Evolutionary conservation across 2,888 invertebrate species (phyloP).

Genomic region (Pediacus dermestoides): DNA sequence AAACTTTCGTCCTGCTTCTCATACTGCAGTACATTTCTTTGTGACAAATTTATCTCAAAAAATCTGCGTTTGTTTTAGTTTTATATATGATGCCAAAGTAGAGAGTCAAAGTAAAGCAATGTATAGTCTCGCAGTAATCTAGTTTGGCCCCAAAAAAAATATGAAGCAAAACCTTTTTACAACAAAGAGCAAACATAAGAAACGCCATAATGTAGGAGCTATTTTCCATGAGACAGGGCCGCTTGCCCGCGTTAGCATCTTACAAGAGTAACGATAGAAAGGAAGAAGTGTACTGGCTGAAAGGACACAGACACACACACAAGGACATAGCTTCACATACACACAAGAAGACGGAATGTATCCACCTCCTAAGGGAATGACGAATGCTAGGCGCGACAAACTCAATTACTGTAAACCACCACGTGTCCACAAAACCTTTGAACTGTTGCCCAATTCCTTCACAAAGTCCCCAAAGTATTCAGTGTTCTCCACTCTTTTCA

Average conservation of each 20-base stretch:
- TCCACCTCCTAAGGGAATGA: constrained; percentile 32
- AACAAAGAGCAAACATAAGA: constrained; percentile 13
- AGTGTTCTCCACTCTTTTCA: no score
- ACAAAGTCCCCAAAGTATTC: no score
- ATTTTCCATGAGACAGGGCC: constrained; percentile 24
- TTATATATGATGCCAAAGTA: no score
- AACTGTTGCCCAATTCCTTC: constrained; percentile 32
- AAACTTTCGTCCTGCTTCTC: no score
- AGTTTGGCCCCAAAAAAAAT: no score
- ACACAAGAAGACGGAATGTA: constrained; percentile 4
- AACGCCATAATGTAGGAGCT: constrained; percentile 24
- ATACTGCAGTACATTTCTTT: no score
- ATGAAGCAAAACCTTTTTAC: neutral
- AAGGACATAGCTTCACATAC: constrained; percentile 14
- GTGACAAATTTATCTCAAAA: no score
- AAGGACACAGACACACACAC: constrained; percentile 17
- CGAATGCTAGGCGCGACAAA: constrained; percentile 40
- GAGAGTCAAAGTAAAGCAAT: no score
- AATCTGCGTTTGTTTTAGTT: no score
- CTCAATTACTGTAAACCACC: constrained; percentile 45
- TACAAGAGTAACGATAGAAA: constrained; percentile 18
- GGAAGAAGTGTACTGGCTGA: constrained; percentile 18
- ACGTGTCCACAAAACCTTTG: constrained; percentile 43
- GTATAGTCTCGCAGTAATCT: no score
- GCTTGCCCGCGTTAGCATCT: constrained; percentile 10